Base-by-base conservation (phyloP, 2,888 invertebrate species). In the Orchesella flavescens region DNA sequence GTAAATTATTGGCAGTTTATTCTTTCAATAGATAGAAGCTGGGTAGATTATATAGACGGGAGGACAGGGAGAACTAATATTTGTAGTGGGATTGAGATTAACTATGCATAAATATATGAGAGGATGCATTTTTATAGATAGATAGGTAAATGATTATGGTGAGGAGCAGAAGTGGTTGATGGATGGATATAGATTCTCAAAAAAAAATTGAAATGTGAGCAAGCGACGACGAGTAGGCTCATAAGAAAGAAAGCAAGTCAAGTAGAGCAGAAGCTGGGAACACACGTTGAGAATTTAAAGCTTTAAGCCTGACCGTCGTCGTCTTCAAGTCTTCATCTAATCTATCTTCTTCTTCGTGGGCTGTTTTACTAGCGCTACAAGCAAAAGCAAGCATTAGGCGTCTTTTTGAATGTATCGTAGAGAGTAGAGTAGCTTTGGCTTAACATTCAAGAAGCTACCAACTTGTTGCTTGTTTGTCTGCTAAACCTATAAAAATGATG, bases 261-360 rank as follows among this genome's bases (percentile, higher is more conserved):
- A 66, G 76, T 55, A 63, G 59, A 74, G 24, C 63, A 78, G 61
- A 57, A 71, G 71, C 59, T n/a, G 44, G n/a, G 68, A 76, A 71
- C 78, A 78, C 71, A 78, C 69, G 78, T 71, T 63, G 34, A 69
- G 69, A 61, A 55, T 78, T 78, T 74, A n/a, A 19, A 65, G 34
- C 34, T n/a, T n/a, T n/a, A 61, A n/a, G 34, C 34, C 34, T 34
- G 46, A 72, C 72, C 79, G 79, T 79, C 79, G 68, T 21, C 43
- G 79, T 79, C 80, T 78, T 78, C 61, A 78, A 73, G 80, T 80
- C 80, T 66, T 80, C 80, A 73, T 73, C 72, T 80, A 80, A 80
- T 80, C 73, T 66, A 79, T 80, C 80, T 79, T 23, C 53, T 55
- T 73, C 57, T 17, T 68, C 68, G 73, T 79, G 73, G 80, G 68